phyloP scores from a whole-genome alignment of 2,888 invertebrate genomes.

The Leptopilina syphax region DNA sequence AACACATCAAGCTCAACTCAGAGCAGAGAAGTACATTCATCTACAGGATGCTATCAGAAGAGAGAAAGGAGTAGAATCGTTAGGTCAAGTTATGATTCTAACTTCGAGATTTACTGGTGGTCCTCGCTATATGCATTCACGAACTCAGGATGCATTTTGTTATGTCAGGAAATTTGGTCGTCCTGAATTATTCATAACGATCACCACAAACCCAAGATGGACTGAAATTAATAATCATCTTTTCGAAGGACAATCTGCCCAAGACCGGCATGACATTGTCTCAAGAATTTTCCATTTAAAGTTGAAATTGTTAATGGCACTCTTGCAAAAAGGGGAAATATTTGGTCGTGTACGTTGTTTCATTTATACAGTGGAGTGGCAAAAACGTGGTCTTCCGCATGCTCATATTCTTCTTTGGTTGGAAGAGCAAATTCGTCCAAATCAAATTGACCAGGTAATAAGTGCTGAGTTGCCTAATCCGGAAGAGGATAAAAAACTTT shows the following conservation, averaged over 20 bases:
- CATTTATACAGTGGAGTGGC: neutral
- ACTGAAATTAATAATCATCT: constrained; percentile 50
- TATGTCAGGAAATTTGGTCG: constrained; percentile 69
- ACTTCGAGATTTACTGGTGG: constrained; percentile 64
- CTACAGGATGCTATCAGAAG: constrained; percentile 62
- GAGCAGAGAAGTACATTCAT: constrained; percentile 67
- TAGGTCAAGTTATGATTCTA: constrained; percentile 63
- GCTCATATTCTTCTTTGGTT: constrained; percentile 35
- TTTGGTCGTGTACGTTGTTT: neutral
- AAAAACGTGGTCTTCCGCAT: too few relatives aligned
- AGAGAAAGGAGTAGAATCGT: constrained; percentile 55
- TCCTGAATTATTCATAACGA: constrained; percentile 70
- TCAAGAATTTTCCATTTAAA: neutral
- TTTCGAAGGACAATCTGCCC: neutral
- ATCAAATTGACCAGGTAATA: constrained; percentile 66
- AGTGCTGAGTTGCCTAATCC: constrained; percentile 70
- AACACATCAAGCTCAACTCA: constrained; percentile 60
- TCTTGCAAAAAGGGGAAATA: neutral
- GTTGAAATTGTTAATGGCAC: neutral
- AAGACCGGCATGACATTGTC: constrained; percentile 1
- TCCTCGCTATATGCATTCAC: constrained; percentile 71
- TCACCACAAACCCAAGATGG: constrained; percentile 67
- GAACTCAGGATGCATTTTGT: constrained; percentile 68
- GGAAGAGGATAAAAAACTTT: constrained; percentile 61
- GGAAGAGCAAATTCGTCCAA: constrained; percentile 51